phyloP scores from a whole-genome alignment of 2,888 invertebrate species.

The Helicoverpa assulta region DNA sequence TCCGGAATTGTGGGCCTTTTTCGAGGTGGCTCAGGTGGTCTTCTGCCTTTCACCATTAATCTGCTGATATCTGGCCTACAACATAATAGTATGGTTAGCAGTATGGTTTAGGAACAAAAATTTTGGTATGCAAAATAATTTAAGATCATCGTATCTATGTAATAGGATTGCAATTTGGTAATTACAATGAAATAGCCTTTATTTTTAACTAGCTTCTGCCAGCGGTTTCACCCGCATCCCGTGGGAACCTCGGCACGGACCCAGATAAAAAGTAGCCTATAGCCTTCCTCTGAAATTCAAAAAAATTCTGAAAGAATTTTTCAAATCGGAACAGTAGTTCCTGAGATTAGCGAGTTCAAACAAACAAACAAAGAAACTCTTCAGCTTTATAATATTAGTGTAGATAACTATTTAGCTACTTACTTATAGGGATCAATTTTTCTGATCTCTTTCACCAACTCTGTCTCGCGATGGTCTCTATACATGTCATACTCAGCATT shows the following conservation, averaged over 20 bases:
- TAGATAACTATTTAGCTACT: neutral
- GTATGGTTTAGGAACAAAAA: neutral
- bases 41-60: constrained; percentile 78
- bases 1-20: constrained; percentile 72
- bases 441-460: constrained; percentile 70
- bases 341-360: too few species aligned
- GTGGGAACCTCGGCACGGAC: too few species aligned
- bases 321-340: too few species aligned
- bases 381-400: too few species aligned
- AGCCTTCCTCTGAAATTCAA: too few species aligned
- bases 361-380: too few species aligned
- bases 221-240: too few species aligned
- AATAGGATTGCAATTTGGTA: too few species aligned
- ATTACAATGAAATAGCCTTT: neutral
- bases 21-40: constrained; percentile 72
- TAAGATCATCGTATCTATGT: too few species aligned
- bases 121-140: neutral
- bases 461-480: constrained; percentile 72
- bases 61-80: constrained; percentile 76
- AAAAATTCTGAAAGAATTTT: too few species aligned
- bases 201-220: too few species aligned
- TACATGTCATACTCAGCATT: constrained; percentile 75
- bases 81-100: constrained; percentile 27
- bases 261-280: too few species aligned
- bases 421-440: constrained; percentile 83